Evolutionary conservation across 2,797 vertebrate genomes (phyloP).

Genomic region (Gila robusta): DNA sequence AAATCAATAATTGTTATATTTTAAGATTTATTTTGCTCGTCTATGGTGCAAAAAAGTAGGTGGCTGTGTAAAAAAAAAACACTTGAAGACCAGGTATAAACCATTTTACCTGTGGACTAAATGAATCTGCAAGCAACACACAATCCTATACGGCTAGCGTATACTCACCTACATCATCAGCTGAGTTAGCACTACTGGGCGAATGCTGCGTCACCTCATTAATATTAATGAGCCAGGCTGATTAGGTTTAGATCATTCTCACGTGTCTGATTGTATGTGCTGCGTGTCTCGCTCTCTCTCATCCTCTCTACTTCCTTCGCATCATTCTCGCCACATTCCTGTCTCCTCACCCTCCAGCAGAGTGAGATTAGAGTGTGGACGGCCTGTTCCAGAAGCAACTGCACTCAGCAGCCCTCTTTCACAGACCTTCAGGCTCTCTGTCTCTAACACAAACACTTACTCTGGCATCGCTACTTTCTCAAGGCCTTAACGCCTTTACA

Average conservation of each 20-base stretch:
- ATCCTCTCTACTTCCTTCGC: constrained; percentile 7
- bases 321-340: constrained; percentile 30
- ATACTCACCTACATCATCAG: not conserved
- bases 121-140: not conserved
- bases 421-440: constrained; percentile 30
- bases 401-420: constrained; percentile 26
- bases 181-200: not conserved
- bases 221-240: constrained; percentile 18
- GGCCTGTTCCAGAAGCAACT: constrained; percentile 44
- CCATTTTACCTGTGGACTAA: not conserved
- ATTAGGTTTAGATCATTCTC: constrained; percentile 11
- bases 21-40: no score
- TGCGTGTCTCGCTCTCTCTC: constrained; percentile 17
- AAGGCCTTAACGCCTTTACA: constrained; percentile 35
- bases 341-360: constrained; percentile 47
- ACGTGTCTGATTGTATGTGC: not conserved
- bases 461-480: constrained; percentile 15
- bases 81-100: not conserved
- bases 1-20: no score
- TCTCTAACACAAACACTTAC: constrained; percentile 16
- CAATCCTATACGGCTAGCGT: not conserved
- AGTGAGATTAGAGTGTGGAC: constrained; percentile 44
- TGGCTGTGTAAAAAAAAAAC: no score
- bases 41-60: no score
- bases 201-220: not conserved